Conservation (phyloP, 2,797 vertebrate genomes). For the Tarsius wallacei region DNA sequence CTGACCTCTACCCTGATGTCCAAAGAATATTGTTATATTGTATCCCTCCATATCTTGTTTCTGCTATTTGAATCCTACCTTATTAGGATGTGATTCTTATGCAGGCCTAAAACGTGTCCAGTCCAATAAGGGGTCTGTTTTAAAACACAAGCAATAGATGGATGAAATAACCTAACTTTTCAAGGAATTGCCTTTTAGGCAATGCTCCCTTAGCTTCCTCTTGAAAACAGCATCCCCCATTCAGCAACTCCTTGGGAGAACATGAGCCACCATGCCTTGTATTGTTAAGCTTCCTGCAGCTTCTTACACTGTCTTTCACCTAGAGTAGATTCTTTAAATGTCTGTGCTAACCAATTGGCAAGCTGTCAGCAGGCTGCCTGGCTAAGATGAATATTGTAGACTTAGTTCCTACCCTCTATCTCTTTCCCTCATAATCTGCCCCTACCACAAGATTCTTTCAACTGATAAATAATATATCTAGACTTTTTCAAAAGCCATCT, state of each 20-base stretch:
- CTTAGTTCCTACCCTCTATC: background rate
- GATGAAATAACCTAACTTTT: background rate
- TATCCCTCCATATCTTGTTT: background rate
- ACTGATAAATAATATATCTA: conserved; percentile 42
- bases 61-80: background rate
- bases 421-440: background rate
- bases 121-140: conserved; percentile 12
- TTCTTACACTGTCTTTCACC: background rate
- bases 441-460: conserved; percentile 30
- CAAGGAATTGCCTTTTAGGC: background rate
- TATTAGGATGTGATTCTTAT: conserved; percentile 8
- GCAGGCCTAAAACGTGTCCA: background rate
- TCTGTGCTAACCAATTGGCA: conserved; percentile 14
- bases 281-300: background rate
- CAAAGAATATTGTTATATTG: background rate
- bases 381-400: conserved; percentile 18
- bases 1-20: background rate
- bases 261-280: background rate
- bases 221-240: background rate
- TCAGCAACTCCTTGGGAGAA: background rate
- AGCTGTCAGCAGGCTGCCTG: background rate
- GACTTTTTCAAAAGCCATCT: background rate
- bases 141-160: background rate
- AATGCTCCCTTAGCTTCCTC: background rate
- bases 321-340: conserved; percentile 26